phyloP scores from a whole-genome alignment of 2,888 invertebrate species.

The Lithophane ornitopus region DNA sequence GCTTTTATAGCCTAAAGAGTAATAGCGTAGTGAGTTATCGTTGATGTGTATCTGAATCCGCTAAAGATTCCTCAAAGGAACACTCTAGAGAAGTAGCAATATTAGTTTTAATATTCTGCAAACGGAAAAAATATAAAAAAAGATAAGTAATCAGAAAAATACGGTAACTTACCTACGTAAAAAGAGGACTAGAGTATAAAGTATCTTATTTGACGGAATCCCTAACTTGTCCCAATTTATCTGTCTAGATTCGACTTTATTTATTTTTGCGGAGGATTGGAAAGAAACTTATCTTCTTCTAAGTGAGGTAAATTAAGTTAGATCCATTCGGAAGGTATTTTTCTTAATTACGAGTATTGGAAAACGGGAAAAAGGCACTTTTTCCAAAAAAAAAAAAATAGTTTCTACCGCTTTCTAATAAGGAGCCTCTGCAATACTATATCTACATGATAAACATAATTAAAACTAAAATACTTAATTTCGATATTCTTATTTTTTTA shows the following conservation, averaged over 20 bases:
- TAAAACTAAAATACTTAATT: not conserved
- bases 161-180: not conserved
- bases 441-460: not conserved
- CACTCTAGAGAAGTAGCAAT: not conserved
- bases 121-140: not conserved
- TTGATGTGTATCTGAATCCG: not conserved
- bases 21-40: not conserved
- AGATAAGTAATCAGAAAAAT: not conserved
- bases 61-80: not conserved
- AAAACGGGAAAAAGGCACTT: too few species aligned
- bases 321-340: too few species aligned
- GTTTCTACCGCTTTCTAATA: too few species aligned
- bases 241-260: conserved; percentile 5
- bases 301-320: too few species aligned
- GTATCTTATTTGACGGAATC: conserved; percentile 20
- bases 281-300: not conserved
- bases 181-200: conserved; percentile 25
- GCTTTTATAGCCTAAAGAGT: not conserved
- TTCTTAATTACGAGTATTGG: too few species aligned
- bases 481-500: not conserved
- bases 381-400: too few species aligned
- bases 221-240: conserved; percentile 20
- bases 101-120: conserved; percentile 1
- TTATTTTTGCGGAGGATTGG: not conserved
- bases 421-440: too few species aligned